Evolutionary conservation across 2,113 vertebrate genomes (phyloP), one percentile per base, ranked within the genome.

Genomic region (Nibea coibor): DNA sequence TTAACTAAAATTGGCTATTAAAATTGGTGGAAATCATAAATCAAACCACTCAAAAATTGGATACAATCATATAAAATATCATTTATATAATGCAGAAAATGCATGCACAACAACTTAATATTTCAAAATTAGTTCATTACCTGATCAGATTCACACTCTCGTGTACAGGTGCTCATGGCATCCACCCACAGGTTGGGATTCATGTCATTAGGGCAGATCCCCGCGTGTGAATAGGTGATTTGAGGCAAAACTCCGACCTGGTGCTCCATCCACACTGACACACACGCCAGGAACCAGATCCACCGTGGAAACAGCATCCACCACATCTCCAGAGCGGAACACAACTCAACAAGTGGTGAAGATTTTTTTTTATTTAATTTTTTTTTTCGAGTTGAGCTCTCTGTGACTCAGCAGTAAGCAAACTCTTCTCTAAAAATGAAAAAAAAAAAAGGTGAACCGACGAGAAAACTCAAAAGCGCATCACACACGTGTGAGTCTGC

Each of bases 101-200:
- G 4, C 16, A 53, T 39, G 39, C 3, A 20, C 35, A 63, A 31
- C 17, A 75, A 39, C 0, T 11, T 15, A 1, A 77, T 15, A 58
- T 28, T n/a, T n/a, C 3, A 31, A 43, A 61, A 9, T 35, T 5
- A 19, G 0, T n/a, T 39, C 35, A 39, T 96, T 94, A 99, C 98
- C 97, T 97, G 96, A 68, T 99, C 98, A 0, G 95, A 92, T 26
- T 96, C 94, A 65, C 98, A 99, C 84, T 99, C 98, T 12, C 97
- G 90, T 64, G 94, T 96, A 90, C 98, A 99, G 87, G 98, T 99
- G 91, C 98, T 99, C 96, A 99, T 98, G 0, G 98, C 98, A 0
- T 99, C 98, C 66, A 99, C 98, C 98, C 98, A 99, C 83, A 99
- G 95, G 94, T 99, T 99, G 72, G 98, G 98, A 91, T 98, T 99